Conservation (phyloP, 1,140 invertebrate genomes). For the Triops cancriformis region DNA sequence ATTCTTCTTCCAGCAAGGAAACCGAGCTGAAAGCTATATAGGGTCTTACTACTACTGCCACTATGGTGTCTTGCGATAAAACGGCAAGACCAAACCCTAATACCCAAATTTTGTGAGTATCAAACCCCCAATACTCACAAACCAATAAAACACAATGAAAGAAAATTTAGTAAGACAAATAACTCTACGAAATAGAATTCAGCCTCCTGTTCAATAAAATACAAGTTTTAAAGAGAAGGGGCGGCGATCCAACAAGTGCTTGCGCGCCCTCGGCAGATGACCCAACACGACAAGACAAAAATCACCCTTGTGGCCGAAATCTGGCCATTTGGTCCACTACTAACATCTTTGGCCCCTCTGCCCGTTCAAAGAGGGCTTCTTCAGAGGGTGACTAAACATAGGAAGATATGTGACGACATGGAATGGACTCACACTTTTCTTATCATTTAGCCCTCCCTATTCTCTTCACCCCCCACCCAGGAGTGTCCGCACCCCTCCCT, state of each 20-base stretch:
- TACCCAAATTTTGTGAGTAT: too few species aligned
- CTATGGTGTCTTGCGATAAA: background rate
- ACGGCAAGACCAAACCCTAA: background rate
- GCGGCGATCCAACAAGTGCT: background rate
- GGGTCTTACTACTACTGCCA: background rate
- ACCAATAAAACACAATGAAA: too few species aligned
- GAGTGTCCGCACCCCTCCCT: background rate
- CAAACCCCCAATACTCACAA: too few species aligned
- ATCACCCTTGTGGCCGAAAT: constrained; percentile 3
- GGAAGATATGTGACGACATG: constrained; percentile 4
- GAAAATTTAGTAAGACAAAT: too few species aligned
- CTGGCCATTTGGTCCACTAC: background rate
- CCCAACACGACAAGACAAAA: constrained; percentile 5
- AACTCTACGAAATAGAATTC: too few species aligned
- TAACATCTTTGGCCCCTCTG: background rate
- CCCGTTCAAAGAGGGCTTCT: background rate
- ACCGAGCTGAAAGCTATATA: background rate
- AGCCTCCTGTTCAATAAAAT: background rate
- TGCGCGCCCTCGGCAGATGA: background rate
- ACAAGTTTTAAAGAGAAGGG: background rate
- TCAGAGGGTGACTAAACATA: background rate
- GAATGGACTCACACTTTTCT: constrained; percentile 6
- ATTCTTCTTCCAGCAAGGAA: background rate
- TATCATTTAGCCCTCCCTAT: background rate
- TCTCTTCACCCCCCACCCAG: background rate